Percentiles rank a stretch among this genome's conserved stretches.
Evolutionary conservation across 2,113 vertebrate genomes (phyloP).

Genomic region (Ophthalmolycus amberensis): DNA sequence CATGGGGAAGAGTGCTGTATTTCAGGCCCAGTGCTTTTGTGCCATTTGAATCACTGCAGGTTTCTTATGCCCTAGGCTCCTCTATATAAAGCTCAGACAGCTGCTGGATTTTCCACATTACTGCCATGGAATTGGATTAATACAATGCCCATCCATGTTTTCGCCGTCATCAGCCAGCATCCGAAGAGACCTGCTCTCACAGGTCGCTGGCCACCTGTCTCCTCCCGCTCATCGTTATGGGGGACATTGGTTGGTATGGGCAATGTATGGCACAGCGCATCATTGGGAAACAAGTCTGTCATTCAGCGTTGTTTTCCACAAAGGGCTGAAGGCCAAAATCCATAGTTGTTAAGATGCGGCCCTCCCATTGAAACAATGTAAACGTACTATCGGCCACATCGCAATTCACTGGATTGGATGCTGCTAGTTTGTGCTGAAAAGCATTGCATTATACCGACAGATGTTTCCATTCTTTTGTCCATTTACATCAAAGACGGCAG

Average conservation of each 20-base stretch:
- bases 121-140: slow-evolving; percentile 73
- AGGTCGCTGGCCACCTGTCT: slow-evolving; percentile 69
- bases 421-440: not conserved
- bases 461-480: not conserved
- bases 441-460: not conserved
- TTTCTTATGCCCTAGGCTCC: slow-evolving; percentile 66
- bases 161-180: slow-evolving; percentile 54
- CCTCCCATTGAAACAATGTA: not conserved
- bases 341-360: not conserved
- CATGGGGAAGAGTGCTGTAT: slow-evolving; percentile 55
- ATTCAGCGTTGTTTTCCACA: not conserved
- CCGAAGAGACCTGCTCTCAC: slow-evolving; percentile 59
- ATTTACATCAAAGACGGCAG: not conserved
- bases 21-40: slow-evolving; percentile 68
- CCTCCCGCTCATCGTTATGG: slow-evolving; percentile 50
- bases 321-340: slow-evolving; percentile 9
- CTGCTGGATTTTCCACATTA: slow-evolving; percentile 76
- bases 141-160: slow-evolving; percentile 66
- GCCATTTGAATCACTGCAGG: slow-evolving; percentile 74
- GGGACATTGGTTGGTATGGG: slow-evolving; percentile 22
- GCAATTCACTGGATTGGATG: not conserved
- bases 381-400: not conserved
- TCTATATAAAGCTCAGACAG: slow-evolving; percentile 75
- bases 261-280: slow-evolving; percentile 18
- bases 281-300: slow-evolving; percentile 22